phyloP scores from a whole-genome alignment of 2,113 vertebrate genomes.

The Hyperoodon ampullatus region DNA sequence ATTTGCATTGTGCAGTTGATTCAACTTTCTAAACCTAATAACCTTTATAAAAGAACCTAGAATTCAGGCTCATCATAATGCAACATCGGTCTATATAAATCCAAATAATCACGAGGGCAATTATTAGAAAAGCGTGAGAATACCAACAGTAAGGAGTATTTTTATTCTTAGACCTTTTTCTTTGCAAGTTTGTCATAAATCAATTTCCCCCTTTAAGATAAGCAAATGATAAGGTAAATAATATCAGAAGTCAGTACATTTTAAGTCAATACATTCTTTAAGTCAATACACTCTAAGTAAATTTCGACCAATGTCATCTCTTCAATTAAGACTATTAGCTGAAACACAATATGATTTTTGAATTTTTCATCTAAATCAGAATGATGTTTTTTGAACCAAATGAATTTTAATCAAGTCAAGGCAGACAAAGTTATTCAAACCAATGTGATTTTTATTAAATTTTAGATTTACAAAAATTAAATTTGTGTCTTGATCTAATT shows the following conservation, averaged over 20 bases:
- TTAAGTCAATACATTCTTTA: background rate
- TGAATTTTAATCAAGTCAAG: slow-evolving; percentile 15
- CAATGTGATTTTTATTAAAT: background rate
- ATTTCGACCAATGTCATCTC: background rate
- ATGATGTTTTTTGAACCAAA: background rate
- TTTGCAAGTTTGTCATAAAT: background rate
- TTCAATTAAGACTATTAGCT: background rate
- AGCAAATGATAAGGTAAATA: background rate
- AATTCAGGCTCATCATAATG: too few relatives aligned
- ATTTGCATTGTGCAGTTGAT: too few relatives aligned
- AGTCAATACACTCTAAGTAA: background rate
- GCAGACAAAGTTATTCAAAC: background rate
- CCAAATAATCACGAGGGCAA: too few relatives aligned
- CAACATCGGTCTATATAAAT: too few relatives aligned
- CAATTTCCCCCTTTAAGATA: background rate
- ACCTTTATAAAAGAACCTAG: too few relatives aligned
- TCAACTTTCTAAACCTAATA: too few relatives aligned
- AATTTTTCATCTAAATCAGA: background rate
- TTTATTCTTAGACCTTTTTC: too few relatives aligned
- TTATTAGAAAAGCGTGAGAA: too few relatives aligned
- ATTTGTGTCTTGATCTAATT: background rate
- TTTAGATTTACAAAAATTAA: background rate
- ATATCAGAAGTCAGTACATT: background rate
- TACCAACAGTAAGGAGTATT: too few relatives aligned
- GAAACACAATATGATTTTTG: background rate